phyloP scores from a whole-genome alignment of 2,888 invertebrate genomes.

The Chirona hameri region DNA sequence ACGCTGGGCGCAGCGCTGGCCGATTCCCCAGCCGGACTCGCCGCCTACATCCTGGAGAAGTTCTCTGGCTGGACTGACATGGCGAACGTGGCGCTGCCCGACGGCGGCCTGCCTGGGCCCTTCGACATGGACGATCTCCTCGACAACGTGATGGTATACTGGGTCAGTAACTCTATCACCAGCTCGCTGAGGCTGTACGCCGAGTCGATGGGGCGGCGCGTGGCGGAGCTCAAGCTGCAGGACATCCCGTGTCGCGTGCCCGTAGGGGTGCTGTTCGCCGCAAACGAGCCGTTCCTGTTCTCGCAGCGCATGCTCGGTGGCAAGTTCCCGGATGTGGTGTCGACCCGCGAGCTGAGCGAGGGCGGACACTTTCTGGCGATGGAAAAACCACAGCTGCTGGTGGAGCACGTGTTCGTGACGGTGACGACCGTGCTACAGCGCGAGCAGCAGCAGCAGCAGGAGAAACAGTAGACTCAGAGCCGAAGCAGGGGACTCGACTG shows the following conservation, averaged over 20 bases:
- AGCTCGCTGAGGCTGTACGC: constrained; percentile 50
- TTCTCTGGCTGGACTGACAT: constrained; percentile 71
- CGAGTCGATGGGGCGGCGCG: constrained; percentile 42
- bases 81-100: constrained; percentile 51
- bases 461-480: neutral
- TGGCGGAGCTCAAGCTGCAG: neutral
- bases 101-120: constrained; percentile 63
- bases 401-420: constrained; percentile 62
- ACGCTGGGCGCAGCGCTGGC: constrained; percentile 67
- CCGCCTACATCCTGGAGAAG: constrained; percentile 86
- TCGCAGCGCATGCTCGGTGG: neutral
- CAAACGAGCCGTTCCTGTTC: neutral
- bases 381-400: constrained; percentile 67
- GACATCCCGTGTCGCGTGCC: neutral
- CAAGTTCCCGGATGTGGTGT: neutral
- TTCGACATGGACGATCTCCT: constrained; percentile 67
- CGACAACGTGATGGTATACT: constrained; percentile 79
- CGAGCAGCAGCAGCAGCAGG: neutral
- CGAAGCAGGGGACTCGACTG: no score
- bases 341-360: constrained; percentile 55
- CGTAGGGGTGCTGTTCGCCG: neutral
- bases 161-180: constrained; percentile 51
- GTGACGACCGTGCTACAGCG: constrained; percentile 42
- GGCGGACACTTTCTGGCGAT: constrained; percentile 87
- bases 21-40: constrained; percentile 78